Evolutionary conservation across 2,888 invertebrate genomes (phyloP).

Genomic region (Lasius platythorax): DNA sequence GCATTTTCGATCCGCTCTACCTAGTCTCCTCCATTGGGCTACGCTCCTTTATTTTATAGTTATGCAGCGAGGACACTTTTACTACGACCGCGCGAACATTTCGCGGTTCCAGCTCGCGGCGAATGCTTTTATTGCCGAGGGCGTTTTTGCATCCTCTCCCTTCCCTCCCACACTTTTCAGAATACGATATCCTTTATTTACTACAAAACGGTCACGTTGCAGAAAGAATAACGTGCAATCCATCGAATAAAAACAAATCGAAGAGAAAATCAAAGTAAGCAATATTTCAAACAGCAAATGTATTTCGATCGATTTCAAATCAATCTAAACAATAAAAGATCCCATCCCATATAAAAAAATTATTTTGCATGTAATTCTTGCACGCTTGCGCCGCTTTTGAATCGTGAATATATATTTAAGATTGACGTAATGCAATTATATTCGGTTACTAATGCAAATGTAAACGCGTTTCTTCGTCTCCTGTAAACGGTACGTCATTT

Average conservation of each 20-base stretch:
- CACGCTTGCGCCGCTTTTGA: slow-evolving; percentile 2
- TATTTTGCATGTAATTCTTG: slow-evolving; percentile 19
- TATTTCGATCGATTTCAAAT: not conserved
- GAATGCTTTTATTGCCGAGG: slow-evolving; percentile 79
- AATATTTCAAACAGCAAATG: not conserved
- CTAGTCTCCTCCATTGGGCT: slow-evolving; percentile 46
- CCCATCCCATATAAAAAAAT: not conserved
- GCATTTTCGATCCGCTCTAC: slow-evolving; percentile 54
- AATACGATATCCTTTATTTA: slow-evolving; percentile 65
- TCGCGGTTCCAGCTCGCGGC: slow-evolving; percentile 76
- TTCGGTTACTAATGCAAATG: slow-evolving; percentile 40
- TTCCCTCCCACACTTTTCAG: slow-evolving; percentile 38
- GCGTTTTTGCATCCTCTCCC: slow-evolving; percentile 65
- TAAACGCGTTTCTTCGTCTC: slow-evolving; percentile 49
- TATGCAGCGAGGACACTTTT: slow-evolving; percentile 83
- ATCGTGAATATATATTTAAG: slow-evolving; percentile 41
- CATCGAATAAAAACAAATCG: slow-evolving; percentile 21
- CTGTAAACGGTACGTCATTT: not conserved
- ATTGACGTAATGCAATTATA: slow-evolving; percentile 50
- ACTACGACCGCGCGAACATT: slow-evolving; percentile 75
- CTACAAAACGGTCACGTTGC: slow-evolving; percentile 44
- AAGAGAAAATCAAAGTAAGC: not conserved
- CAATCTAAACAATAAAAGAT: slow-evolving; percentile 4
- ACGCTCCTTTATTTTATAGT: slow-evolving; percentile 82
- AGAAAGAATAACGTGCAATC: slow-evolving; percentile 1